A percentile compares a stretch with the other conserved stretches of the same genome.
These are phyloP conservation scores for Elephas maximus DNA, from an alignment of 2,113 vertebrate species.

Conservation along the genomic window DNA sequence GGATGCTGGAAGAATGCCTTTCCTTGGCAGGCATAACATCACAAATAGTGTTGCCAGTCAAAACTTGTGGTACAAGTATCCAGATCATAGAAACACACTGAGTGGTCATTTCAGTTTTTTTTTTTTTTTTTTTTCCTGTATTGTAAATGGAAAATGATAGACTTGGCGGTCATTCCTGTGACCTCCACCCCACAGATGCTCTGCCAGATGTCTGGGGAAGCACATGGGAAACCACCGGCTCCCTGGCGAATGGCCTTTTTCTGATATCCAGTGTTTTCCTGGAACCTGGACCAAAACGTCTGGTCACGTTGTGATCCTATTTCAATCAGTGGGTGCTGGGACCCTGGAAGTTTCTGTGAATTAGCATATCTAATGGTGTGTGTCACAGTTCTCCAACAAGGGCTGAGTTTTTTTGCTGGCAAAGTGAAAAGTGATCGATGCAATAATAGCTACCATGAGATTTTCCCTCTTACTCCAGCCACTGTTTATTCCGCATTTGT, in stretches of 20 bases:
- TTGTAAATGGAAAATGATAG: background rate
- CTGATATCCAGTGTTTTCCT: background rate
- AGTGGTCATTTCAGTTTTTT: background rate
- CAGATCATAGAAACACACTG: background rate
- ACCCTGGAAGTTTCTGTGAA: background rate
- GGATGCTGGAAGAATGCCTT: background rate
- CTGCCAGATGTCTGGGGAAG: background rate
- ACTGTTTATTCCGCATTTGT: background rate
- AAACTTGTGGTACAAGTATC: background rate
- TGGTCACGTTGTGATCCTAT: background rate
- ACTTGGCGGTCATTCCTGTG: background rate
- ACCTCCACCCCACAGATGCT: background rate
- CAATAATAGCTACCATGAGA: background rate
- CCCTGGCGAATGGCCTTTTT: background rate
- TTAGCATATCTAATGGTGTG: background rate
- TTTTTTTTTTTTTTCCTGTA: slow-evolving; percentile 12
- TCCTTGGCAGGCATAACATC: background rate
- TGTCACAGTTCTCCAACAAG: background rate
- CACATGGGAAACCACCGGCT: background rate
- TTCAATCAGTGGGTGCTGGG: background rate
- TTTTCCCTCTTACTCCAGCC: background rate
- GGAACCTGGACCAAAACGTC: background rate
- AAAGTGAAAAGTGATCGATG: background rate
- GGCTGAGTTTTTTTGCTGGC: background rate
- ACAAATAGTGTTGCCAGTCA: background rate